Evolutionary conservation across 1,140 invertebrate species (phyloP).

Genomic region (Drosophila orena): DNA sequence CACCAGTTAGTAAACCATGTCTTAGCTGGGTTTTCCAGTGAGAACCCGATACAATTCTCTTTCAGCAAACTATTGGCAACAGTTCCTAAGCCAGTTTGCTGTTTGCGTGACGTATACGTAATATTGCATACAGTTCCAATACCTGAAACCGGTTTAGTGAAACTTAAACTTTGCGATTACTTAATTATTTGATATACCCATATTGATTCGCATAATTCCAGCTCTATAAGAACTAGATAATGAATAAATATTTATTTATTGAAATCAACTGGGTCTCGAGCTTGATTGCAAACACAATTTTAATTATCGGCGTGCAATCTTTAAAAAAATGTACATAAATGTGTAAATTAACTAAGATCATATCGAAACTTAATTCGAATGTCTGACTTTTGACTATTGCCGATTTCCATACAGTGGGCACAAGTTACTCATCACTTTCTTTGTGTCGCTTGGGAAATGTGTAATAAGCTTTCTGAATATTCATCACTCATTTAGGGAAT

Average conservation of each 20-base stretch:
- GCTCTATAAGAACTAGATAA: background rate
- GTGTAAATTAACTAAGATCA: no score
- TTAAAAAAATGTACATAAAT: no score
- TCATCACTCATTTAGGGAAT: no score
- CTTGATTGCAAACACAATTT: background rate
- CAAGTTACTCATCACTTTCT: no score
- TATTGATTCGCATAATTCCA: constrained; percentile 38
- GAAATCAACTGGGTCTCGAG: constrained; percentile 8
- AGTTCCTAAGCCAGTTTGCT: constrained; percentile 31
- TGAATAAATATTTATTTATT: constrained; percentile 20
- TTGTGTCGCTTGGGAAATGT: no score
- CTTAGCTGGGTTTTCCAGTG: background rate
- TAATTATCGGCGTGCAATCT: background rate
- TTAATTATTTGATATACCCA: constrained; percentile 4
- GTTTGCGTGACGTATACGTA: constrained; percentile 50
- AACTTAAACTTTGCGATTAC: constrained; percentile 22
- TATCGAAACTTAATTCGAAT: no score
- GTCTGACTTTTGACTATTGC: no score
- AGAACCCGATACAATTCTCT: constrained; percentile 1
- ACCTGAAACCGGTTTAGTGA: constrained; percentile 52
- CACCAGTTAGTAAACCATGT: background rate
- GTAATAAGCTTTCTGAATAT: no score
- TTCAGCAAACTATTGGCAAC: background rate
- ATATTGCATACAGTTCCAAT: constrained; percentile 26
- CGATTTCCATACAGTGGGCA: no score